phyloP scores from a whole-genome alignment of 2,888 invertebrate genomes.

The Drosophila rellima region DNA sequence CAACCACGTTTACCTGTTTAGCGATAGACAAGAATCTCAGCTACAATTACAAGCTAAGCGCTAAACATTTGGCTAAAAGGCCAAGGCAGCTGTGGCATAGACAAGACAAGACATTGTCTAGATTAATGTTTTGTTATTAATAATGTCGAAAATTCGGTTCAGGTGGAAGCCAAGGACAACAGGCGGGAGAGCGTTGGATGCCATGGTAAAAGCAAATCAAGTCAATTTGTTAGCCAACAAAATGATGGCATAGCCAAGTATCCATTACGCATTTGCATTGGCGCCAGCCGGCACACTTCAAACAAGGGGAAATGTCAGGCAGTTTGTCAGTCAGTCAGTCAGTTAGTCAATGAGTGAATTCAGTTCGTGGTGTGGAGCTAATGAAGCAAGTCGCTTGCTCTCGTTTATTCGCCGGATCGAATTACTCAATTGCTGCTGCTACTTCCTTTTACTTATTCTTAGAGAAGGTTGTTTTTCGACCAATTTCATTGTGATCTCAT shows the following conservation, averaged over 20 bases:
- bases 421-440: conserved; percentile 49
- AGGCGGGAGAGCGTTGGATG: background rate
- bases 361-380: conserved; percentile 44
- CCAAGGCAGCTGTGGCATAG: conserved; percentile 59
- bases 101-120: conserved; percentile 39
- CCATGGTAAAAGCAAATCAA: conserved; percentile 62
- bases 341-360: conserved; percentile 12
- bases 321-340: conserved; percentile 13
- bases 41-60: conserved; percentile 68
- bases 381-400: conserved; percentile 56
- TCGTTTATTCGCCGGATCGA: conserved; percentile 38
- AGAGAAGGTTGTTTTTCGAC: conserved; percentile 30
- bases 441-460: conserved; percentile 7
- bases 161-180: conserved; percentile 44
- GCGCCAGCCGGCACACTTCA: conserved; percentile 36
- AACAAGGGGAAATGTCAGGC: conserved; percentile 11
- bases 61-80: conserved; percentile 62
- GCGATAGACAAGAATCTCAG: conserved; percentile 55
- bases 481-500: conserved; percentile 36
- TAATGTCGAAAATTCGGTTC: conserved; percentile 54
- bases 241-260: conserved; percentile 56
- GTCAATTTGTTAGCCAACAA: conserved; percentile 67
- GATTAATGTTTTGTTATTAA: conserved; percentile 75
- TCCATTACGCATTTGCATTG: conserved; percentile 76
- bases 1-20: conserved; percentile 39